Conservation (phyloP, 2,113 vertebrate genomes). For the Archilochus colubris region DNA sequence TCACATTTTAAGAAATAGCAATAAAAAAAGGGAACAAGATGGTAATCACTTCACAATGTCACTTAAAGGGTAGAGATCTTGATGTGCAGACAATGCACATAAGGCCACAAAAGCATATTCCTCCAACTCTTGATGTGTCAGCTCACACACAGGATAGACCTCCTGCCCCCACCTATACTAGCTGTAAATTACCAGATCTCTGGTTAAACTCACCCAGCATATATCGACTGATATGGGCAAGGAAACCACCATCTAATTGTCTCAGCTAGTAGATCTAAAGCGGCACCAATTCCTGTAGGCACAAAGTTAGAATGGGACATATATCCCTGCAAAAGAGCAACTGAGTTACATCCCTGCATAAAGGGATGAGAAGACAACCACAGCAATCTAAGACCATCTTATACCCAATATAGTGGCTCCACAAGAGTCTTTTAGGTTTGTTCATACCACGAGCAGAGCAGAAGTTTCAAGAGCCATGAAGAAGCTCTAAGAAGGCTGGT, state of each 20-base stretch:
- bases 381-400: background rate
- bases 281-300: background rate
- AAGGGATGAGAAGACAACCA: background rate
- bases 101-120: background rate
- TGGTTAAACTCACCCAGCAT: background rate
- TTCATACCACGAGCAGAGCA: background rate
- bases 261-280: background rate
- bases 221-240: background rate
- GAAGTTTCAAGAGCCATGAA: background rate
- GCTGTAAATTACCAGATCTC: background rate
- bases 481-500: background rate
- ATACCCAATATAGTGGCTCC: background rate
- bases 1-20: fast-evolving
- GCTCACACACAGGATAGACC: background rate
- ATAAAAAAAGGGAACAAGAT: background rate
- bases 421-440: background rate
- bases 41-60: background rate
- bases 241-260: background rate
- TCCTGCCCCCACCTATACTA: background rate
- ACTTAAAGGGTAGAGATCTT: background rate
- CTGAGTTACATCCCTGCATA: fast-evolving
- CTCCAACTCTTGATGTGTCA: background rate
- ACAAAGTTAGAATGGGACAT: background rate
- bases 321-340: background rate
- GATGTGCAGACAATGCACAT: background rate